Conservation (phyloP, 2,797 vertebrate species). For the Ptychobarbus kaznakovi region DNA sequence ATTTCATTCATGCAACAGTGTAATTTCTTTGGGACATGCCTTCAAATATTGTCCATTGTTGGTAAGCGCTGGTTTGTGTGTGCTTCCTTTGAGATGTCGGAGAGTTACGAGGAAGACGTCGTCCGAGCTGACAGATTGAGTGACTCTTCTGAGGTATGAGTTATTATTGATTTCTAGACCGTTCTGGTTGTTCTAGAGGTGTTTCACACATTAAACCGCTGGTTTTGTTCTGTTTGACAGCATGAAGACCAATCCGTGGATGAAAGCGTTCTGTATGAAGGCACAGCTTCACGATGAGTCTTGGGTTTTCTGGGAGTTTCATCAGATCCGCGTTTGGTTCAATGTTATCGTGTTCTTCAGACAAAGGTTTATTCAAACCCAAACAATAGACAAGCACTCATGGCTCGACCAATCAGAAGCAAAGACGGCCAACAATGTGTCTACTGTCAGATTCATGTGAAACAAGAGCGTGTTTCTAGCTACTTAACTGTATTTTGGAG, state of each 20-base stretch:
- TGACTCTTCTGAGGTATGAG: background rate
- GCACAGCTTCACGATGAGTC: background rate
- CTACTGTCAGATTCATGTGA: conserved; percentile 19
- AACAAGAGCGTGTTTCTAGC: background rate
- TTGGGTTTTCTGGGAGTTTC: background rate
- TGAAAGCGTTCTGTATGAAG: conserved; percentile 26
- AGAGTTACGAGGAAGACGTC: background rate
- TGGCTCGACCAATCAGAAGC: conserved; percentile 44
- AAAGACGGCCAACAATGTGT: conserved; percentile 20
- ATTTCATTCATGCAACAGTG: too few relatives aligned
- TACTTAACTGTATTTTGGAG: background rate
- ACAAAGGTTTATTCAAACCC: conserved; percentile 37
- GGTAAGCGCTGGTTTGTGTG: background rate
- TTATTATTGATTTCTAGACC: background rate
- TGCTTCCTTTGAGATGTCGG: background rate
- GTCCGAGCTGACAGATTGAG: background rate
- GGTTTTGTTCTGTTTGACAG: conserved; percentile 5
- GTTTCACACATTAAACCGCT: background rate
- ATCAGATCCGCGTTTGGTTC: background rate
- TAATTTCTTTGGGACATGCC: background rate
- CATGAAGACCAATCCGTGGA: background rate
- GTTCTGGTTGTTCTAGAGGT: background rate
- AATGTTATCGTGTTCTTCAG: background rate
- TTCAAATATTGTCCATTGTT: background rate
- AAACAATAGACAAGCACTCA: conserved; percentile 37